Conservation (phyloP, 2,113 vertebrate genomes). For the Loxodonta africana region DNA sequence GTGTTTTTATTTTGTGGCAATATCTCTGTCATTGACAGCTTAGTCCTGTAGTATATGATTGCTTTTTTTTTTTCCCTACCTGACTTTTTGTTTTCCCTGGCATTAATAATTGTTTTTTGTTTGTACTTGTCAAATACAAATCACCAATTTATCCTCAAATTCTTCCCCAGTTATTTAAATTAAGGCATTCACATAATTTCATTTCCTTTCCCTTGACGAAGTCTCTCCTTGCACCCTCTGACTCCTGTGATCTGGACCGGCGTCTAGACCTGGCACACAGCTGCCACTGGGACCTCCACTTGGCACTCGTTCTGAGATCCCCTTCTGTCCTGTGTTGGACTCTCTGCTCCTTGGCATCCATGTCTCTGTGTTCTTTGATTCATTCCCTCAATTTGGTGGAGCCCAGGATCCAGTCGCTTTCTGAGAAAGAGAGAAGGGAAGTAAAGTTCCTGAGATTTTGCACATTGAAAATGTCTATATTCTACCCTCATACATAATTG, state of each 20-base stretch:
- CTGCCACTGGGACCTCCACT: background rate
- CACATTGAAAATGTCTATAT: background rate
- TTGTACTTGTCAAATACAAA: slow-evolving; percentile 12
- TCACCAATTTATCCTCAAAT: background rate
- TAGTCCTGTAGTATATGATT: background rate
- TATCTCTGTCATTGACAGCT: background rate
- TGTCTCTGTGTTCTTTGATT: background rate
- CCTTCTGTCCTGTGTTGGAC: background rate
- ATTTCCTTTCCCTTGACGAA: background rate
- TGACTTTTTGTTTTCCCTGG: background rate
- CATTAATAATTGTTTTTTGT: slow-evolving; percentile 13
- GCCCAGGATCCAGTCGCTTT: background rate
- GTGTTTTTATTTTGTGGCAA: background rate
- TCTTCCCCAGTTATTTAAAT: background rate
- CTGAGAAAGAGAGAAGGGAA: background rate
- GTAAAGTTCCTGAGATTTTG: background rate
- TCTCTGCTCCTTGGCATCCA: background rate
- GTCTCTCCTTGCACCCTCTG: background rate
- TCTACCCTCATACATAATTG: background rate
- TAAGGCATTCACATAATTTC: background rate
- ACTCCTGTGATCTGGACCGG: background rate
- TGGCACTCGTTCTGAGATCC: background rate
- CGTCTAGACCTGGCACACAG: background rate
- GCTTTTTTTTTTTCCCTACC: background rate
- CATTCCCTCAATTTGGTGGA: background rate